Evolutionary conservation across 35 echinoderm and acorn worm genomes (phyloP).

Genomic region (Lytechinus pictus): DNA sequence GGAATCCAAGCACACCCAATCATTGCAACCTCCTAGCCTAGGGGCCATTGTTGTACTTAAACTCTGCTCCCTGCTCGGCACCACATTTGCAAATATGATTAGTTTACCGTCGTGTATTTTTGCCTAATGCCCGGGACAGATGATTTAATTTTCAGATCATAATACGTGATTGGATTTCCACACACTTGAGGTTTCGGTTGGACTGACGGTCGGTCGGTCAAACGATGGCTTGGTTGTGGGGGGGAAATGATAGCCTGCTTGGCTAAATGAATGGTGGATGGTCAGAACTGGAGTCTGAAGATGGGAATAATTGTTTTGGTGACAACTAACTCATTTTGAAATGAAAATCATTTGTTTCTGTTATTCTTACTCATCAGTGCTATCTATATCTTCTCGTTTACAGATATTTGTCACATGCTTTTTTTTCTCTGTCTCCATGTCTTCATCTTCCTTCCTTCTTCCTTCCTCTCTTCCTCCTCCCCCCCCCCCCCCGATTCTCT

Average conservation of each 20-base stretch:
- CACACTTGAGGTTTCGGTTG: not conserved
- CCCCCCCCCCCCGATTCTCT: not conserved
- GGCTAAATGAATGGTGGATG: not conserved
- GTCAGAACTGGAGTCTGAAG: not conserved
- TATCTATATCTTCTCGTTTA: not conserved
- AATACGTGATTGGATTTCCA: conserved; percentile 2
- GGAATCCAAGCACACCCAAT: not conserved
- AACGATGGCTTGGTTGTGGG: not conserved
- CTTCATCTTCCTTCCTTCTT: not conserved
- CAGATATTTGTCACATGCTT: not conserved
- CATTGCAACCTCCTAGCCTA: not conserved
- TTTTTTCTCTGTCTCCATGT: not conserved
- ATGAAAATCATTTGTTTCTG: not conserved
- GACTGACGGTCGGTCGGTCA: not conserved
- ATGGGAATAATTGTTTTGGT: not conserved
- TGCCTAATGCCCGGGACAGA: not conserved
- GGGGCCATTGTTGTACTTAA: not conserved
- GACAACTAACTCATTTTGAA: not conserved
- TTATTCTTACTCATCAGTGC: not conserved
- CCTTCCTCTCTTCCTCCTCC: too few relatives aligned
- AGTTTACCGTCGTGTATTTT: not conserved
- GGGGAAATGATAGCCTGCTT: not conserved
- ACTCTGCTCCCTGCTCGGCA: not conserved
- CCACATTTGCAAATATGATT: conserved; percentile 40
- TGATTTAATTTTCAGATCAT: conserved; percentile 40